Evolutionary conservation across 2,888 invertebrate genomes (phyloP).

Genomic region (Sphaerophoria taeniata): DNA sequence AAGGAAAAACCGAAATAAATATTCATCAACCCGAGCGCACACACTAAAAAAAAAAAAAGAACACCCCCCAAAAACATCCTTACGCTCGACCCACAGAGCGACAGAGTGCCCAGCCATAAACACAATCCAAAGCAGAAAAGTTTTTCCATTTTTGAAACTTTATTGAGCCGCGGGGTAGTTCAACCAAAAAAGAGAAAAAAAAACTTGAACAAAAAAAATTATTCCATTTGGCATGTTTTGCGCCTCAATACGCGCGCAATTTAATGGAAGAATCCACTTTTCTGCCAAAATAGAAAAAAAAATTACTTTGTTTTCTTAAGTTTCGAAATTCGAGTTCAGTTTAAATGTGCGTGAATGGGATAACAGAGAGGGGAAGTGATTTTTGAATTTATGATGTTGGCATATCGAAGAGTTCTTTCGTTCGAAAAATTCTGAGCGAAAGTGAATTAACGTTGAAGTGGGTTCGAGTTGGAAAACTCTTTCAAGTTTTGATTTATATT

Average conservation of each 20-base stretch:
- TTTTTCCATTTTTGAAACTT: conserved; percentile 72
- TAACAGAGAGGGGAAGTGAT: conserved; percentile 60
- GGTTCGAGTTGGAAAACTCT: conserved; percentile 18
- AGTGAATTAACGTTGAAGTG: conserved; percentile 38
- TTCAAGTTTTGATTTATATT: conserved; percentile 29
- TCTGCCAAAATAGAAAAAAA: conserved; percentile 19
- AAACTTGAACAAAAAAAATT: conserved; percentile 36
- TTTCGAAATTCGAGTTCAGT: background rate
- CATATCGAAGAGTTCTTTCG: conserved; percentile 42
- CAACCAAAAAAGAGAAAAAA: conserved; percentile 40
- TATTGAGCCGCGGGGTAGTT: conserved; percentile 71
- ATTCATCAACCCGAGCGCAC: conserved; percentile 65
- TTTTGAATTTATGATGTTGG: conserved; percentile 69
- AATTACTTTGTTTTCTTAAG: conserved; percentile 50
- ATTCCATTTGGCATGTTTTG: conserved; percentile 78
- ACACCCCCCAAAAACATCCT: too few relatives aligned
- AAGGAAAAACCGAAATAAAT: conserved; percentile 65
- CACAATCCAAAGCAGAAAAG: conserved; percentile 61
- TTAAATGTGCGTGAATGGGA: conserved; percentile 28
- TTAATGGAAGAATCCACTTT: conserved; percentile 81
- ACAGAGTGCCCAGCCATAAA: conserved; percentile 26
- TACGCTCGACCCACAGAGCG: background rate
- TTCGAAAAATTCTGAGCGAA: conserved; percentile 5
- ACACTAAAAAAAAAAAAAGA: conserved; percentile 54
- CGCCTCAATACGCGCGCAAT: conserved; percentile 81